Conservation (phyloP, 2,797 vertebrate genomes). For the Poecilia velifera region DNA sequence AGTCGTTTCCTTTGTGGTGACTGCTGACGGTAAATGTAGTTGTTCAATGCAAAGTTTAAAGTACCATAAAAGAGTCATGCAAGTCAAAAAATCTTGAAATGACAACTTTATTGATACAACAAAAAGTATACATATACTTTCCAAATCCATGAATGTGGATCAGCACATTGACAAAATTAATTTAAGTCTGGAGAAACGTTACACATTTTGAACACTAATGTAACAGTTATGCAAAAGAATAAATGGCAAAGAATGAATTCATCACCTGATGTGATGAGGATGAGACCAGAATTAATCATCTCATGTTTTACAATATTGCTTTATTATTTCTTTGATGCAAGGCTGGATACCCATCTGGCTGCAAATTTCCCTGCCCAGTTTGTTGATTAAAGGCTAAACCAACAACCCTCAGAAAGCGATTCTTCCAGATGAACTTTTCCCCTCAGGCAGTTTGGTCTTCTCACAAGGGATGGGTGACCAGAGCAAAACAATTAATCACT, state of each 20-base stretch:
- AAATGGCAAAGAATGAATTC: conserved; percentile 24
- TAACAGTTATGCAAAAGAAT: conserved; percentile 2
- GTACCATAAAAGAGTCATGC: neutral
- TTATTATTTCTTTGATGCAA: conserved; percentile 24
- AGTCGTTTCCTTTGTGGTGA: neutral
- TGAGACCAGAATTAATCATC: conserved; percentile 61
- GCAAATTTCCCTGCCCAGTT: conserved; percentile 21
- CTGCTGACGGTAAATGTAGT: neutral
- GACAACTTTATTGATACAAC: neutral
- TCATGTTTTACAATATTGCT: conserved; percentile 42
- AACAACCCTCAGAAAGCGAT: conserved; percentile 41
- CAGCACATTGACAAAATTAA: neutral
- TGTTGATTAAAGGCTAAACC: conserved; percentile 51
- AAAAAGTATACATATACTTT: neutral
- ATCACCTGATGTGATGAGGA: conserved; percentile 34
- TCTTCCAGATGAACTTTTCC: conserved; percentile 42
- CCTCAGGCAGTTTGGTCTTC: conserved; percentile 55
- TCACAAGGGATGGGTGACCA: conserved; percentile 64
- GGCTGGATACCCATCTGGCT: conserved; percentile 66
- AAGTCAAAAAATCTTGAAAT: neutral
- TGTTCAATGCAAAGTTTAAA: neutral
- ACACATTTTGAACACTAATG: neutral
- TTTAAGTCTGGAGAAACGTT: neutral
- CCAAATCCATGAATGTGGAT: neutral
- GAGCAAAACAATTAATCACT: conserved; percentile 82